Evolutionary conservation across 2,113 vertebrate genomes (phyloP), one percentile per base, ranked within the genome.

Genomic region (Noturus placidus): DNA sequence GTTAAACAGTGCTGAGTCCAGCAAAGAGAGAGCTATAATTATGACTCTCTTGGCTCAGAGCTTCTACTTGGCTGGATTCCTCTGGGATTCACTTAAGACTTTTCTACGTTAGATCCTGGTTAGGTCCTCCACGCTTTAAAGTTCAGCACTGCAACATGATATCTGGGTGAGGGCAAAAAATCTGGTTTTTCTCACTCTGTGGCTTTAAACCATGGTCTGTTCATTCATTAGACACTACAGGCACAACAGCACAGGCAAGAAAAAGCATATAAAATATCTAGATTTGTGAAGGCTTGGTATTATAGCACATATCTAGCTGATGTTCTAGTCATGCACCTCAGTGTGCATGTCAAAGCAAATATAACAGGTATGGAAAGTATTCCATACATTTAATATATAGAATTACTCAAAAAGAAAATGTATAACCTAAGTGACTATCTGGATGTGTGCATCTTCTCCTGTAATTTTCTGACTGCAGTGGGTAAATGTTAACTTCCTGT

Each of bases 1-100:
- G 91, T 91, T 92, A 93, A 94, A 92, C 91, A 92, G 90, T 92
- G 92, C 92, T 94, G 91, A 93, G 91, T 91, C 87, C 90, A 92
- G 92, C 93, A 80, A 57, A 92, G 83, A 88, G 87, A 90, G 92
- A 89, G 90, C 85, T 82, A 83, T 94, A 93, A 93, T 94, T 92
- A 94, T 89, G 77, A 86, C 74, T 84, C 88, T 76, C 33, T 86
- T 76, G 59, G 79, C 69, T 82, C 65, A 86, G 65, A 82, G 84
- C 67, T 92, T 94, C 92, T 93, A 93, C 93, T 94, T 90, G 92
- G 80, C 91, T 90, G 80, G 86, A 91, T 92, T 94, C 93, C 91
- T 90, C 35, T 13, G 93, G 88, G 93, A 93, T 88, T 42, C 27
- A 76, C 90, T 86, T 38, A 69, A 88, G 52, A 46, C 15, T 69